Base-by-base conservation (phyloP, 2,888 invertebrate genomes). In the Pristionchus arcanus region DNA sequence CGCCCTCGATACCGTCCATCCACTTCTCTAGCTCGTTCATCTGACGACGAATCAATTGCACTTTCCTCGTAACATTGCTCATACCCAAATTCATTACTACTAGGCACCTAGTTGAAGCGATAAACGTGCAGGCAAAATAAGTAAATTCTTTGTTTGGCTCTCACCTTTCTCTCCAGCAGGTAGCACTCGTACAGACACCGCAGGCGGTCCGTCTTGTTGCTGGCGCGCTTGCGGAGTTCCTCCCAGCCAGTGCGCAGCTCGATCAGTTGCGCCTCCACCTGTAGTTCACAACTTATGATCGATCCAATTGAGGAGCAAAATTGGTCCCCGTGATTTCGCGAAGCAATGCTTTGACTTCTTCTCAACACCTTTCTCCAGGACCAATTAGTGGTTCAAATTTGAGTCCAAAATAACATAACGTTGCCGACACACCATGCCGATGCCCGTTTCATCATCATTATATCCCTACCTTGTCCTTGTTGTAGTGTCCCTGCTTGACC, bases 11-110 rank as follows among this genome's bases (percentile, higher is more conserved):
- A 3, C 66, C 37, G 93, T 98, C 98, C 95, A 98, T 97, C 98
- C 98, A 99, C 25, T 97, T 96, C 94, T 97, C 97, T 95, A 98
- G 97, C 96, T 99, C 98, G 94, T 98, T 98, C 89, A 89, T 34
- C 97, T 97, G 95, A 71, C 42, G 42, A 13, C 0, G 42, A 9
- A 49, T 5, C 15, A 31, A 31, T 87, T 19, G n/a, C 9, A 28
- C 15, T 59, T 13, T 84, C n/a, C n/a, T n/a, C n/a, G n/a, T n/a
- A n/a, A n/a, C n/a, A n/a, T n/a, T n/a, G n/a, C n/a, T n/a, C n/a
- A n/a, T n/a, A n/a, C n/a, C n/a, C n/a, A 49, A 49, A 49, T 49
- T 49, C 42, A 49, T 0, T 49, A 49, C 42, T 49, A 49, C 0
- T 49, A 49, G 11, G 9, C 42, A 49, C 42, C 42, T 49, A 49